phyloP scores from a whole-genome alignment of 2,797 vertebrate species.

The Sebastes alutus region DNA sequence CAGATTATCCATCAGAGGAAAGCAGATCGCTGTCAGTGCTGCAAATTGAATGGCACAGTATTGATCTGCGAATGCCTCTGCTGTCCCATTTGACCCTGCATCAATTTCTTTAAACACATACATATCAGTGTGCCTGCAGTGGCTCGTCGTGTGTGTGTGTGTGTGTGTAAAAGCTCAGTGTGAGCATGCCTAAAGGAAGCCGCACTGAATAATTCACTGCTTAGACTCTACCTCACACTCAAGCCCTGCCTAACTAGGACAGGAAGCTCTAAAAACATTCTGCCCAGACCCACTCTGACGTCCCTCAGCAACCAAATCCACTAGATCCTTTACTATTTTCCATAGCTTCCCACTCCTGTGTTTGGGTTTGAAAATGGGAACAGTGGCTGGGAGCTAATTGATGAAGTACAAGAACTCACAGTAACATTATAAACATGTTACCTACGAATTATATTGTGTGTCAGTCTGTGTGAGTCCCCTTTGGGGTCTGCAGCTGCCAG shows the following conservation, averaged over 20 bases:
- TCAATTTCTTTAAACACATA: constrained; percentile 23
- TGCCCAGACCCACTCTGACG: constrained; percentile 25
- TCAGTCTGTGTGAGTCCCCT: not conserved
- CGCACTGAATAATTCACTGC: constrained; percentile 80
- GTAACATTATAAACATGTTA: constrained; percentile 31
- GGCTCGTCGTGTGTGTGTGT: constrained; percentile 9
- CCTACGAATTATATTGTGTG: constrained; percentile 24
- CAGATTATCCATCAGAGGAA: constrained; percentile 1
- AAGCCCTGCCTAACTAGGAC: constrained; percentile 70
- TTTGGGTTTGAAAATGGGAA: constrained; percentile 53
- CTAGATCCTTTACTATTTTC: constrained; percentile 42
- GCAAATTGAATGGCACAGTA: constrained; percentile 15
- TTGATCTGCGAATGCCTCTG: constrained; percentile 29
- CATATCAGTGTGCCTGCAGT: constrained; percentile 5
- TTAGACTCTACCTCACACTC: constrained; percentile 64
- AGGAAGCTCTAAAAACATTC: constrained; percentile 61
- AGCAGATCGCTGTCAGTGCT: constrained; percentile 5
- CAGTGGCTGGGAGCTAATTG: constrained; percentile 24
- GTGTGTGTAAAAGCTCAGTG: constrained; percentile 36
- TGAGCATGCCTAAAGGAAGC: constrained; percentile 63
- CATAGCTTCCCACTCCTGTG: constrained; percentile 25
- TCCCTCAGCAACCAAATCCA: constrained; percentile 50
- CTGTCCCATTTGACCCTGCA: constrained; percentile 18
- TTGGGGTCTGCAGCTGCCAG: constrained; percentile 39
- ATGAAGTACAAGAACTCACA: constrained; percentile 38